Evolutionary conservation across 2,888 invertebrate genomes (phyloP), one percentile per base, ranked within the genome.

Genomic region (Philereme transversata): DNA sequence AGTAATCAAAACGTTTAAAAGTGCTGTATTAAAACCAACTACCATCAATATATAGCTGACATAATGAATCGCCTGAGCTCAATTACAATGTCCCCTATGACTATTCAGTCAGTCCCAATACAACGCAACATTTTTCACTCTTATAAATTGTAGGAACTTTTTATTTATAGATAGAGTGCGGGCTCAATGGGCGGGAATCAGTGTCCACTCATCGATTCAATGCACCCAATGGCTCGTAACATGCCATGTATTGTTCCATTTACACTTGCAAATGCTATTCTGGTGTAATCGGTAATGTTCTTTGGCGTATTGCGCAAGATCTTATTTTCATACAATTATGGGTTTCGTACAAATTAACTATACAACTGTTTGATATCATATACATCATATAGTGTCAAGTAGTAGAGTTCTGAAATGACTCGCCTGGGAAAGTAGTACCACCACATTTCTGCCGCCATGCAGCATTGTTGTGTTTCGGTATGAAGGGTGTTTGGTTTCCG

Each of bases 191-290:
- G 60, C 74, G 75, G 80, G 85, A 84, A 86, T 84, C 84, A 75
- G 77, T 76, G 77, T 79, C 81, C 83, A 78, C 77, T 81, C 80
- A 81, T 79, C 84, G 81, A 80, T 79, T 77, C 72, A 73, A 75
- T 75, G 71, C 69, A 76, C 67, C 73, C 87, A 84, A 78, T 86
- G 84, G 83, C 57, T 74, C 72, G 85, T 81, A 86, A 85, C 78
- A 73, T 72, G 70, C 72, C 73, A 65, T 75, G 77, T 83, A 83
- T 85, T 86, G 85, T 88, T 76, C 78, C 72, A 81, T 86, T 85
- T 81, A 80, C 81, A 84, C 77, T 77, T 74, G 76, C 77, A 76
- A 79, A 80, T 79, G 74, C 51, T 51, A 11, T 47, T 47, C 54
- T 50, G 41, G 22, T 48, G 52, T 56, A 56, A 53, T 62, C 41